These are phyloP conservation scores for Dilophus febrilis DNA, from an alignment of 2,888 invertebrate species.

Conservation along the genomic window DNA sequence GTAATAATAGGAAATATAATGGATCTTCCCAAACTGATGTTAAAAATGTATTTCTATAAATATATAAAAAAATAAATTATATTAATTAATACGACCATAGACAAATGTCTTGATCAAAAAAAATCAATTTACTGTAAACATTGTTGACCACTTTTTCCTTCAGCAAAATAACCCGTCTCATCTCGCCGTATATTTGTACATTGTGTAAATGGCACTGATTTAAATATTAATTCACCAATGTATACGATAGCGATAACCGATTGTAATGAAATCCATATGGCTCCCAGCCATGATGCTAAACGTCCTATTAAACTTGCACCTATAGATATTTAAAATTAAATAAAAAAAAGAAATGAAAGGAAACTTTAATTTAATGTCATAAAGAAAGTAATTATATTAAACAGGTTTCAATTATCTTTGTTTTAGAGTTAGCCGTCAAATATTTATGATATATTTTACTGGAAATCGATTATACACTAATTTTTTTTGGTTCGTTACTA, in stretches of 20 bases:
- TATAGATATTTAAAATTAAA: constrained; percentile 10
- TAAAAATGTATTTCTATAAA: constrained; percentile 21
- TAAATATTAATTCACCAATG: constrained; percentile 26
- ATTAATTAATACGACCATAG: background rate
- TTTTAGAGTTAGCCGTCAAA: background rate
- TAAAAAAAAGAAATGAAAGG: background rate
- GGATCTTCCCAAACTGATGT: constrained; percentile 30
- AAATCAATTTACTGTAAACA: constrained; percentile 20
- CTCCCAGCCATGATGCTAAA: constrained; percentile 28
- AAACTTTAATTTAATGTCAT: background rate
- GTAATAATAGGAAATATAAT: constrained; percentile 25
- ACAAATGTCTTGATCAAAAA: no score
- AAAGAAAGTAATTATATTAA: background rate
- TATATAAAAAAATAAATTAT: background rate
- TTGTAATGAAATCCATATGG: constrained; percentile 29
- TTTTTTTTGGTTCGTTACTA: no score
- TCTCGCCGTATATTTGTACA: constrained; percentile 23
- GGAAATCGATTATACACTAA: no score
- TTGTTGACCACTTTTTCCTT: constrained; percentile 24
- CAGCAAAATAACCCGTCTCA: constrained; percentile 20
- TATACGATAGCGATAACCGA: constrained; percentile 27
- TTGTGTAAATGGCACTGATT: constrained; percentile 26
- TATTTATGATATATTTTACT: no score
- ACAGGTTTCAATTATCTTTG: background rate
- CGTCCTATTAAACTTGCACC: constrained; percentile 29